phyloP scores from a whole-genome alignment of 2,888 invertebrate species.

The Dorcus hopei region DNA sequence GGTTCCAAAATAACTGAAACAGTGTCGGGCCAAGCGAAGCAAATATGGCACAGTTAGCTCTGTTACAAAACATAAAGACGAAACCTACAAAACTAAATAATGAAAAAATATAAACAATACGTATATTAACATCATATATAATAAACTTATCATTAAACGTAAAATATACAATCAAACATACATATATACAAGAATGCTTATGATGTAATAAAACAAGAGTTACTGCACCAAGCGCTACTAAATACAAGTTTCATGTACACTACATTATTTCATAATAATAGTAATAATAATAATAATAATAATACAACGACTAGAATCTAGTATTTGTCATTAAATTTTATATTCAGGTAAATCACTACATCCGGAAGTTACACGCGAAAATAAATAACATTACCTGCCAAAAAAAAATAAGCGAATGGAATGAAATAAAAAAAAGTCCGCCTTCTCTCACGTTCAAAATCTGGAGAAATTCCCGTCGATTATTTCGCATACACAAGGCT shows the following conservation, averaged over 20 bases:
- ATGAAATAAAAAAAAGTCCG: neutral
- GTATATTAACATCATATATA: neutral
- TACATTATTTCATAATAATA: conserved; percentile 11
- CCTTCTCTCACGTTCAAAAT: neutral
- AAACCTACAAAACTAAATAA: neutral
- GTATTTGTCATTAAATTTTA: conserved; percentile 14
- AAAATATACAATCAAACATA: conserved; percentile 8
- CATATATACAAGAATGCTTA: conserved; percentile 6
- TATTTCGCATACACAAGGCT: neutral
- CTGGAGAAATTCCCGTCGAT: neutral
- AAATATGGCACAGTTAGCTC: neutral
- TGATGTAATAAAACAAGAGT: neutral
- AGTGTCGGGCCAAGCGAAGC: too few species aligned
- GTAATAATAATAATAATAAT: conserved; percentile 8
- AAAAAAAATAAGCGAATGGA: neutral
- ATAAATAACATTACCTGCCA: neutral
- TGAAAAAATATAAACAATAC: conserved; percentile 2
- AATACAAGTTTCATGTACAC: conserved; percentile 10
- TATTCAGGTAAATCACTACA: neutral
- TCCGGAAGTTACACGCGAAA: neutral
- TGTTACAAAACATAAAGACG: neutral
- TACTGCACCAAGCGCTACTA: conserved; percentile 5
- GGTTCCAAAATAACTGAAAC: too few species aligned
- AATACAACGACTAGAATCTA: conserved; percentile 28
- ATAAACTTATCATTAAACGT: conserved; percentile 8